Conservation (phyloP, 2,888 invertebrate genomes). For the Caenorhabditis sinica region DNA sequence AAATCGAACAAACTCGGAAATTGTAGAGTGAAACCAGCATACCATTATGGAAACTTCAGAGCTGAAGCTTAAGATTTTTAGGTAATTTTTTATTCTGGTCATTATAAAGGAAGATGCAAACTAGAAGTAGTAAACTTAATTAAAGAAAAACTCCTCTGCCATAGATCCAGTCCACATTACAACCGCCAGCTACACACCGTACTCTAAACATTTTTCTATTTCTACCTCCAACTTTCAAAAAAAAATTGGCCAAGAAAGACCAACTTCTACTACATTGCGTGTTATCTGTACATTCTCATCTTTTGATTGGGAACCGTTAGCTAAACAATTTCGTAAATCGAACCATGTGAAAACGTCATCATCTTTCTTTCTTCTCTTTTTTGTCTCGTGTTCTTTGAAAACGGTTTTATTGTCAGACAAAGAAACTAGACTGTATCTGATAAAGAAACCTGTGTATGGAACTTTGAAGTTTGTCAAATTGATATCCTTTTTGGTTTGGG, state of each 20-base stretch:
- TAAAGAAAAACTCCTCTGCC: too few species aligned
- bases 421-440: constrained; percentile 23
- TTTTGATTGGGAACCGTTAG: constrained; percentile 7
- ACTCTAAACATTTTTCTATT: neutral
- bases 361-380: neutral
- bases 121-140: too few species aligned
- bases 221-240: neutral
- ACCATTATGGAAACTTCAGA: too few species aligned
- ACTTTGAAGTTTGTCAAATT: constrained; percentile 20
- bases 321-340: constrained; percentile 23
- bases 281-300: constrained; percentile 8
- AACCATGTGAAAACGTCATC: constrained; percentile 23
- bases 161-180: neutral
- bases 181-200: neutral
- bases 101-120: too few species aligned
- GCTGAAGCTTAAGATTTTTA: too few species aligned
- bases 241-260: neutral
- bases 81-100: too few species aligned
- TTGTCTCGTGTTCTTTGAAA: constrained; percentile 18
- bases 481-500: neutral
- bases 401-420: constrained; percentile 2
- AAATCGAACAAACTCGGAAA: too few species aligned
- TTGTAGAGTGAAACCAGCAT: too few species aligned
- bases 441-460: constrained; percentile 8
- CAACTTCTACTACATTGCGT: neutral